These are phyloP conservation scores for Campylomormyrus numenius DNA, from an alignment of 2,113 vertebrate genomes.

Conservation along the genomic window DNA sequence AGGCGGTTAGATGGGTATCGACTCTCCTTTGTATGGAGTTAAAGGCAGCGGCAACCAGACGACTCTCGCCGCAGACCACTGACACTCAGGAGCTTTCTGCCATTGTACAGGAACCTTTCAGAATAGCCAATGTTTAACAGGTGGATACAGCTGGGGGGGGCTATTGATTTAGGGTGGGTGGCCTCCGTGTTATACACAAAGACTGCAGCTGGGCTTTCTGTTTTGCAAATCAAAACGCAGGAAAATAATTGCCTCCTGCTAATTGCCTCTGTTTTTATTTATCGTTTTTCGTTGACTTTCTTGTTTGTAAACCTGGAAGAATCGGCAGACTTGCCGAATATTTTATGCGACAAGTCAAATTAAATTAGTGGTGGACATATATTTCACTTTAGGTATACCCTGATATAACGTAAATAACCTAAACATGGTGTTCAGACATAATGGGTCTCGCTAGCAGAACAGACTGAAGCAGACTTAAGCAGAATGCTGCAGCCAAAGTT, in stretches of 20 bases:
- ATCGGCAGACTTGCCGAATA: neutral
- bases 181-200: neutral
- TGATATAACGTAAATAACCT: neutral
- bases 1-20: conserved; percentile 40
- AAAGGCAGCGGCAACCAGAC: neutral
- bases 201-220: neutral
- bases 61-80: neutral
- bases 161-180: neutral
- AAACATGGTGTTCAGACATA: neutral
- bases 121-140: neutral
- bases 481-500: neutral
- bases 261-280: neutral
- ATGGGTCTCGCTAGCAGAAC: neutral
- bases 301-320: neutral
- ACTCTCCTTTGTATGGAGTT: conserved; percentile 16
- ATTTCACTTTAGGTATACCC: neutral
- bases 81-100: neutral
- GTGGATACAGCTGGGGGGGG: neutral
- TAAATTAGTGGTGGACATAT: neutral
- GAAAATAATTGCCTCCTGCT: neutral
- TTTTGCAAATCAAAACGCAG: neutral
- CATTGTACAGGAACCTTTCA: neutral
- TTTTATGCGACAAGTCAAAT: neutral
- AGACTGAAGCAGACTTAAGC: neutral
- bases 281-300: neutral